Conservation (phyloP, 2,113 vertebrate species). For the Ascaphus truei region DNA sequence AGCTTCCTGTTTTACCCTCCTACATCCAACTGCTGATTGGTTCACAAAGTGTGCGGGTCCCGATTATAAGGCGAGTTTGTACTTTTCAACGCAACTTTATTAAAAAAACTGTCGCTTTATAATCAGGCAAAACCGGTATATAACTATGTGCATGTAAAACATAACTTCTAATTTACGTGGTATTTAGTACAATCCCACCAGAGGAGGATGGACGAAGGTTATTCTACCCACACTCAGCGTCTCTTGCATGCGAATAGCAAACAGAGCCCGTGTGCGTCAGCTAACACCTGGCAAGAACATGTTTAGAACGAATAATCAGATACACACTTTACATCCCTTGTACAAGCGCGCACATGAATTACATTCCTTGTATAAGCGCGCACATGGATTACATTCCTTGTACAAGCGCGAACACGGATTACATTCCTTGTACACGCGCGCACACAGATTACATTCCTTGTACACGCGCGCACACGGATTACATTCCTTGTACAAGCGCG, state of each 20-base stretch:
- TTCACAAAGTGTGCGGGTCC: no score
- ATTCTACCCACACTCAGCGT: neutral
- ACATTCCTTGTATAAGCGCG: neutral
- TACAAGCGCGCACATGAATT: slow-evolving; percentile 3
- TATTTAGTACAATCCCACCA: no score
- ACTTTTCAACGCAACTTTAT: no score
- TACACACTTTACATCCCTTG: neutral
- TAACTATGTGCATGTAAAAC: no score
- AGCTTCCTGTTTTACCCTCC: no score
- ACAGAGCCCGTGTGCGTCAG: neutral
- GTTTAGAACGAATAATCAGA: neutral
- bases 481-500: no score
- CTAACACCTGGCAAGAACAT: neutral
- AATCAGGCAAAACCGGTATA: no score
- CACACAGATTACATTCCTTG: neutral
- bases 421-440: neutral
- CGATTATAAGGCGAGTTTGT: neutral
- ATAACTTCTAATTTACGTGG: no score
- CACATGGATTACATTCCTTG: neutral
- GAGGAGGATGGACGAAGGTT: no score
- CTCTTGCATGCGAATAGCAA: neutral
- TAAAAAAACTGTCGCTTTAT: no score
- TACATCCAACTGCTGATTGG: no score
- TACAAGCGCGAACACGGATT: neutral
- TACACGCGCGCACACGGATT: slow-evolving; percentile 11